These are phyloP conservation scores for Equus quagga DNA, from an alignment of 2,113 vertebrate species.

Conservation along the genomic window DNA sequence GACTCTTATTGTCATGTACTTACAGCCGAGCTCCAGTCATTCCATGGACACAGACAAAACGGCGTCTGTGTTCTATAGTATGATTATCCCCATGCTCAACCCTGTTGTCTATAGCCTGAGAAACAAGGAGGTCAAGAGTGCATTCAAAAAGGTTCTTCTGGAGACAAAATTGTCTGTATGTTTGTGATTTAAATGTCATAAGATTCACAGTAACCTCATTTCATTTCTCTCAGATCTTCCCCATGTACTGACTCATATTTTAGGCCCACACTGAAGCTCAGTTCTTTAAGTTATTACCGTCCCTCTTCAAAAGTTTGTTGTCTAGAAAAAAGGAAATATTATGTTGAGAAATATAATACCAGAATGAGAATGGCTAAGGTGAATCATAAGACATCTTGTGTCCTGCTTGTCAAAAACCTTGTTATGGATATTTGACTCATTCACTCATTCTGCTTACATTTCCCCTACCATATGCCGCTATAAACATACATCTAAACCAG, in stretches of 20 bases:
- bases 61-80: constrained; percentile 52
- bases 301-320: background rate
- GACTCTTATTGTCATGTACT: constrained; percentile 9
- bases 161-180: background rate
- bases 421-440: too few species aligned
- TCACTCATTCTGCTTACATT: too few species aligned
- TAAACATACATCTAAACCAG: too few species aligned
- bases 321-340: background rate
- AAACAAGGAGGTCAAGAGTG: constrained; percentile 49
- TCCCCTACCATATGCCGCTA: too few species aligned
- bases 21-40: background rate
- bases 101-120: constrained; percentile 67
- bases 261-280: background rate
- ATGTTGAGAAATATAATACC: background rate
- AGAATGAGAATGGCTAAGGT: background rate
- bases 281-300: background rate
- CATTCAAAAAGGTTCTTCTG: background rate
- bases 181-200: background rate
- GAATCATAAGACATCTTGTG: background rate
- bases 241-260: background rate
- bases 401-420: too few species aligned
- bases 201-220: background rate
- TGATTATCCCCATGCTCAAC: constrained; percentile 57
- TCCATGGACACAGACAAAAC: constrained; percentile 30
- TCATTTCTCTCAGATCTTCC: too few species aligned